A percentile compares a stretch with the other conserved stretches of the same genome.
These are phyloP conservation scores for Papilio polytes DNA, from an alignment of 1,140 invertebrate genomes.

Conservation along the genomic window DNA sequence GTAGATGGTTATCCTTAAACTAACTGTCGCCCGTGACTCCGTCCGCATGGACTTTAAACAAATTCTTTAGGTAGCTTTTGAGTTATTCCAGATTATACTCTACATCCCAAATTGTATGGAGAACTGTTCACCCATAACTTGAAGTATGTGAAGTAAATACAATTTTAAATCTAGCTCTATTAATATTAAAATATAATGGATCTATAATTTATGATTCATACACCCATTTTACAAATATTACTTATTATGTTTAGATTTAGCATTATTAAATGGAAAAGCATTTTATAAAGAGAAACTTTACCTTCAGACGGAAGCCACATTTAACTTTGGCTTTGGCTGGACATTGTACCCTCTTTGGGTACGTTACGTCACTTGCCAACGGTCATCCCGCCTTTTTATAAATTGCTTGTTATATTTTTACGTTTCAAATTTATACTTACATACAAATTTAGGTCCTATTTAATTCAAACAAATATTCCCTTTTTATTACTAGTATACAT, in stretches of 20 bases:
- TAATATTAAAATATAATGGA: neutral
- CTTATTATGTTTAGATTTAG: neutral
- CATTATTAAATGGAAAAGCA: neutral
- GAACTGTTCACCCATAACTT: too few species aligned
- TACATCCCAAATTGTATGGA: too few species aligned
- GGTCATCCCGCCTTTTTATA: neutral
- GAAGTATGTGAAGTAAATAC: too few species aligned
- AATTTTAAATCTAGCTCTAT: neutral
- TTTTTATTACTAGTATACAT: neutral
- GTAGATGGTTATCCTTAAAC: too few species aligned
- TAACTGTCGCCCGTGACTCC: too few species aligned
- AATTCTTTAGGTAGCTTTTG: too few species aligned
- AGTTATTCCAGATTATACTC: too few species aligned
- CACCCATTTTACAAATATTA: neutral
- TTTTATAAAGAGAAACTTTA: neutral
- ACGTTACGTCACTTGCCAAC: constrained; percentile 7
- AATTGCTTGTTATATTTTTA: neutral
- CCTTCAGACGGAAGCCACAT: neutral
- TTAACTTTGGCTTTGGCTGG: neutral
- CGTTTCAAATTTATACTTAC: neutral
- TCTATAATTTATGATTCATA: neutral
- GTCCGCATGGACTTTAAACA: too few species aligned
- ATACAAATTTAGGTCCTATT: too few species aligned
- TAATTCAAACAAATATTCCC: neutral
- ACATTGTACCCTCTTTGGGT: constrained; percentile 2